Evolutionary conservation across 1,140 invertebrate species (phyloP).

Genomic region (Microplitis mediator): DNA sequence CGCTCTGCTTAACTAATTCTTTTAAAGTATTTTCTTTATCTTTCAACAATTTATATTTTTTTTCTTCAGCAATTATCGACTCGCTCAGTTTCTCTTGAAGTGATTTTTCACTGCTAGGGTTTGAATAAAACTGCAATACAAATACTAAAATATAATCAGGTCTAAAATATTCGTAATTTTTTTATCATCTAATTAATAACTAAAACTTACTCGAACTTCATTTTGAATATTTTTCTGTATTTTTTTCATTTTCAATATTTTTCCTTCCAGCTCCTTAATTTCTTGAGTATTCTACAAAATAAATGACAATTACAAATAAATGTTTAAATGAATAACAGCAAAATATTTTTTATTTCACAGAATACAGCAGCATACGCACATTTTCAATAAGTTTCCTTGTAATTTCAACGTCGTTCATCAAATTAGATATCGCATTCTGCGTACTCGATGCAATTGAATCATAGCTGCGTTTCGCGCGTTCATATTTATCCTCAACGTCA

Average conservation of each 20-base stretch:
- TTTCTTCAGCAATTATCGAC: conserved; percentile 41
- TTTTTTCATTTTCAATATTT: conserved; percentile 42
- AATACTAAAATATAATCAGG: background rate
- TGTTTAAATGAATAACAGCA: conserved; percentile 6
- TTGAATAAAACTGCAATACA: conserved; percentile 34
- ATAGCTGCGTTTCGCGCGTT: conserved; percentile 66
- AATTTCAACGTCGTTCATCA: conserved; percentile 41
- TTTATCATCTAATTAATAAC: background rate
- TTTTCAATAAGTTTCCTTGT: conserved; percentile 60
- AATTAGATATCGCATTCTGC: conserved; percentile 63
- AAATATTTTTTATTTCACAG: background rate
- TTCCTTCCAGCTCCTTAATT: conserved; percentile 33
- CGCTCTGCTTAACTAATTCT: conserved; percentile 63
- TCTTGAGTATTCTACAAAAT: conserved; percentile 37
- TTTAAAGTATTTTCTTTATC: conserved; percentile 68
- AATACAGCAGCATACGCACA: background rate
- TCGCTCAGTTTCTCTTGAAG: conserved; percentile 48
- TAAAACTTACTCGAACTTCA: conserved; percentile 43
- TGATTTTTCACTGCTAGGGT: conserved; percentile 33
- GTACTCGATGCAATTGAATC: conserved; percentile 65
- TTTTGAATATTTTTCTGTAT: conserved; percentile 44
- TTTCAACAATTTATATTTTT: conserved; percentile 54
- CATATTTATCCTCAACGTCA: conserved; percentile 66
- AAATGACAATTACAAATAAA: conserved; percentile 27
- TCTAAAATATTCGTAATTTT: background rate